Conservation (phyloP, 53 echinoderm and acorn worm genomes). For the Antedon mediterranea region DNA sequence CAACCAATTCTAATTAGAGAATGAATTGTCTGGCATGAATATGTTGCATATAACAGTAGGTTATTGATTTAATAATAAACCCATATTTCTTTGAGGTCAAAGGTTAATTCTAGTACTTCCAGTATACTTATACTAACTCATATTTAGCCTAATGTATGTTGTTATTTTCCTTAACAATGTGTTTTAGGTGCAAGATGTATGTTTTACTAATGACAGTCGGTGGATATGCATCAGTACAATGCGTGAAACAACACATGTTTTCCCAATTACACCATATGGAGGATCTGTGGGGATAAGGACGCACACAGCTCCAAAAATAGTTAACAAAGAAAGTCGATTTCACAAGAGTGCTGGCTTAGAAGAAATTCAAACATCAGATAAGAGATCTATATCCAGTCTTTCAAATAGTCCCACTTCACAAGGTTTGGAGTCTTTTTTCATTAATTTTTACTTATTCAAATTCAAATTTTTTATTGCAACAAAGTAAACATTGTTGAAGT, state of each 20-base stretch:
- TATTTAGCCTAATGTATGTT: no score
- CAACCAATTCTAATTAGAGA: no score
- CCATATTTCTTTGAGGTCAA: no score
- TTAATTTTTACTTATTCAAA: no score
- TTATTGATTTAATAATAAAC: no score
- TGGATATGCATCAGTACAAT: conserved; percentile 94
- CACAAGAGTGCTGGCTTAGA: conserved; percentile 94
- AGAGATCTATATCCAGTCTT: conserved; percentile 65
- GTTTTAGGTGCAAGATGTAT: conserved; percentile 79
- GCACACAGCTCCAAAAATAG: conserved; percentile 86
- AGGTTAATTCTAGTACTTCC: no score
- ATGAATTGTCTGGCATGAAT: no score
- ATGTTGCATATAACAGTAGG: no score
- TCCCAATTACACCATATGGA: conserved; percentile 92
- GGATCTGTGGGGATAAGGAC: conserved; percentile 81
- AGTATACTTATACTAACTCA: no score
- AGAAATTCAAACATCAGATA: conserved; percentile 59
- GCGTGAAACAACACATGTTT: conserved; percentile 92
- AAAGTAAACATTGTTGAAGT: no score
- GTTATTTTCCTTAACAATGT: not conserved
- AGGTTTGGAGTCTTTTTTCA: no score
- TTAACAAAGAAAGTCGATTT: conserved; percentile 96
- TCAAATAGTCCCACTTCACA: conserved; percentile 88
- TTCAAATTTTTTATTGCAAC: no score
- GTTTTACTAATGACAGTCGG: conserved; percentile 85